phyloP scores from a whole-genome alignment of 2,797 vertebrate genomes.

The Mycteria americana region DNA sequence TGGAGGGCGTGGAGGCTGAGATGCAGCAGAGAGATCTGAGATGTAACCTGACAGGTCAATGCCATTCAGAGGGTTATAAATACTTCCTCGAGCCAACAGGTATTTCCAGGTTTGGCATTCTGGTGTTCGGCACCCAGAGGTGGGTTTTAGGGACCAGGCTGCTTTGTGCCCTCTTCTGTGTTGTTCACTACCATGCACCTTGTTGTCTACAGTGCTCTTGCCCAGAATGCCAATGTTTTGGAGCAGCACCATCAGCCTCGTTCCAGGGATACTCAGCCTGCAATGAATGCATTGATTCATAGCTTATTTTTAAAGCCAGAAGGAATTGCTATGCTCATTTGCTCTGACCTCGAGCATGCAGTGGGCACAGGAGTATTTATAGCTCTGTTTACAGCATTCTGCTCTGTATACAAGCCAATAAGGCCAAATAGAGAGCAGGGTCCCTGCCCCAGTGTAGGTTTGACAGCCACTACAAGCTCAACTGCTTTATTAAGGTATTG shows the following conservation, averaged over 20 bases:
- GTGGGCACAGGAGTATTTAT: slow-evolving; percentile 47
- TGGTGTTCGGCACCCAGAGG: not conserved
- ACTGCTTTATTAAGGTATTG: slow-evolving; percentile 4
- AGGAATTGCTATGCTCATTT: slow-evolving; percentile 29
- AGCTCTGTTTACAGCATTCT: slow-evolving; percentile 42
- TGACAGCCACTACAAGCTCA: not conserved
- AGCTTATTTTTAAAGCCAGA: slow-evolving; percentile 53
- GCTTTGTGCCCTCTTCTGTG: not conserved
- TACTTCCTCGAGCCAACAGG: not conserved
- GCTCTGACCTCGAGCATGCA: slow-evolving; percentile 23
- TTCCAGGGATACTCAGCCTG: not conserved
- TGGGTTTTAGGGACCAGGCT: not conserved
- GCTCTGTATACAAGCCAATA: not conserved
- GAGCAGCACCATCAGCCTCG: not conserved
- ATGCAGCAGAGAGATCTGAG: not conserved
- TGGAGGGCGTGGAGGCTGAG: not conserved
- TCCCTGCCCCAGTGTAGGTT: not conserved
- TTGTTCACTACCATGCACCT: not conserved
- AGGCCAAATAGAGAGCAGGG: not conserved
- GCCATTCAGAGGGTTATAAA: not conserved
- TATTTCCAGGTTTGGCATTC: not conserved
- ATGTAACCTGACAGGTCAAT: not conserved
- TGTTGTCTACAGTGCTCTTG: not conserved
- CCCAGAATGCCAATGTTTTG: not conserved
- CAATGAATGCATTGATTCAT: slow-evolving; percentile 47